Base-by-base conservation (phyloP, 2,113 vertebrate species). In the Callipepla californica region DNA sequence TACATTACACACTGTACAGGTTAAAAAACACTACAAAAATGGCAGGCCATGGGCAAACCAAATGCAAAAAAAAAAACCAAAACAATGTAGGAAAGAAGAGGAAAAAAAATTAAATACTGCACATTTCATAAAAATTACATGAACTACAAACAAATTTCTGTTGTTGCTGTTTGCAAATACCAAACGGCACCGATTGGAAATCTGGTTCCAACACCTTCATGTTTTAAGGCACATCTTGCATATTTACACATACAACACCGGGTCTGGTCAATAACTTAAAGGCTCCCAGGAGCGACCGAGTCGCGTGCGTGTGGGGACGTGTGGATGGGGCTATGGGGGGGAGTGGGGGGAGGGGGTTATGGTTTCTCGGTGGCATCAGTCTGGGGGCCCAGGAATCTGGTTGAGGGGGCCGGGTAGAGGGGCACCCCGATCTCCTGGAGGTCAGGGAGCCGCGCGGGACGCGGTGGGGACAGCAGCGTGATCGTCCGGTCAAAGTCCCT, bases 391-490 rank as follows among this genome's bases (percentile, higher is more conserved):
- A 98, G 95, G 66, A 98, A 98, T 87, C 97, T 98, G 53, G 98
- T 98, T 11, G 98, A 98, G n/a, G 98, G 97, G 77, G 98, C 98
- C 72, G 98, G 97, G 63, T 98, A 99, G 78, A 99, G 98, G 73
- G 98, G 98, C 15, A 99, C 98, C 7, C 98, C 98, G 0, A 98
- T 98, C 96, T 99, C 99, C 69, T 99, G 98, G 9, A 98, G 98
- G 89, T 99, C 99, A 0, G 98, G 98, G 96, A 99, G 98, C 94
- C 98, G 97, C 38, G 98, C 98, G 1, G 99, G 98, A 23, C 98
- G 98, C 0, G 98, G 98, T 0, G 99, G 99, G 76, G 99, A 98
- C 13, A 99, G 98, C 9, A 99, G 97, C 0, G 98, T 98, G 88
- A 97, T 97, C 23, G 98, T 98, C 96, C 98, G 89, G 91, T 99